A percentile compares a stretch with the other conserved stretches of the same genome.
Conservation (phyloP, 1,140 invertebrate species). For the Antheraea pernyi region DNA sequence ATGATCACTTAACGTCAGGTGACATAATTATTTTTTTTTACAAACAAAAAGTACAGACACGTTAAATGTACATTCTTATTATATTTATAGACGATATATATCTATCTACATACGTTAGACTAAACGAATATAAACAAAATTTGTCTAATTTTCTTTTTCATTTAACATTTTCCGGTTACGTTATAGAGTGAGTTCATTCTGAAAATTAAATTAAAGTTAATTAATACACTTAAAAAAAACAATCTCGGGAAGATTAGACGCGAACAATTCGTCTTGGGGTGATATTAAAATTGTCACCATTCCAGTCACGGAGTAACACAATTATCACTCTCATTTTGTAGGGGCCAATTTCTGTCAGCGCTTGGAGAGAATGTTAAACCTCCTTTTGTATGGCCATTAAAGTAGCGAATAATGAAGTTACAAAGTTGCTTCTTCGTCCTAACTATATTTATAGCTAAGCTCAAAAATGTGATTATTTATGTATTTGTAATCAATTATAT, state of each 20-base stretch:
- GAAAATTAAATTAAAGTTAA: not conserved
- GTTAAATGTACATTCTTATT: no score
- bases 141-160: no score
- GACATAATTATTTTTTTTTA: no score
- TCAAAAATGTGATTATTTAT: not conserved
- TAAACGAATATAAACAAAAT: no score
- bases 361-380: constrained; percentile 38
- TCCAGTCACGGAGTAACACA: constrained; percentile 41
- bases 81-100: no score
- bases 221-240: not conserved
- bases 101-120: no score
- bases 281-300: constrained; percentile 28
- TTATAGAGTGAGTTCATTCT: not conserved
- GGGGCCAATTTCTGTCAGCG: constrained; percentile 49
- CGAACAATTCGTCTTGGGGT: constrained; percentile 7
- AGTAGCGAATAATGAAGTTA: constrained; percentile 11
- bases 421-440: no score
- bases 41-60: no score
- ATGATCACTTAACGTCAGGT: no score
- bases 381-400: constrained; percentile 23
- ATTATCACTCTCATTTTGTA: constrained; percentile 55
- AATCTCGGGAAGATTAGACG: not conserved
- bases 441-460: no score
- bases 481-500: no score
- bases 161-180: not conserved